These are phyloP conservation scores for Phasianus colchicus DNA, from an alignment of 2,113 vertebrate genomes.

Conservation along the genomic window DNA sequence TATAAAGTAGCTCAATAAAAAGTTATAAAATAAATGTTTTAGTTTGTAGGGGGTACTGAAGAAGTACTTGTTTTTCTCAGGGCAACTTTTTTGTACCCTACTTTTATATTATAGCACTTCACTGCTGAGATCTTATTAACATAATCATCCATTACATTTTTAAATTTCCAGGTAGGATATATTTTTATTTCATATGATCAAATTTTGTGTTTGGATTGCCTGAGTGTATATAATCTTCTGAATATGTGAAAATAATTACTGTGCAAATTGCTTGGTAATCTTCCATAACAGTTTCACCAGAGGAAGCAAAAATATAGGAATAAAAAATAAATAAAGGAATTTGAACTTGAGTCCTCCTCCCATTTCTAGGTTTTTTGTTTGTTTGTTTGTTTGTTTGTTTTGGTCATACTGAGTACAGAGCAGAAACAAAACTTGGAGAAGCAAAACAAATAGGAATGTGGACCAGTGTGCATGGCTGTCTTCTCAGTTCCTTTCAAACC, in stretches of 20 bases:
- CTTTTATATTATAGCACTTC: background rate
- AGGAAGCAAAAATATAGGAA: background rate
- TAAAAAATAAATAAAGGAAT: background rate
- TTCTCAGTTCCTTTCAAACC: background rate
- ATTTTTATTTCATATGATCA: background rate
- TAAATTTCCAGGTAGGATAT: background rate
- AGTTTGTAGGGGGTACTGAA: background rate
- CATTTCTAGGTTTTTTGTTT: background rate
- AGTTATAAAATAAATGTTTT: background rate
- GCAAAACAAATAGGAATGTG: background rate
- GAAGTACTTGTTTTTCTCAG: background rate
- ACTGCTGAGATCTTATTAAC: background rate
- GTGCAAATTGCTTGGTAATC: background rate
- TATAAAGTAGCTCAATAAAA: background rate
- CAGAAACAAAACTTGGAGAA: background rate
- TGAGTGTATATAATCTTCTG: background rate
- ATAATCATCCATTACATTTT: rapidly evolving
- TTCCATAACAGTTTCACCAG: background rate
- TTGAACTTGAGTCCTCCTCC: background rate
- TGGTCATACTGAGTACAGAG: background rate
- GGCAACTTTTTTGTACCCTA: background rate
- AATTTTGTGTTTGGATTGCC: background rate
- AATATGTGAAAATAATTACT: background rate
- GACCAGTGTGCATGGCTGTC: background rate
- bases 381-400: background rate